Base-by-base conservation (phyloP, 1,140 invertebrate genomes). In the Drosophila dunni region DNA sequence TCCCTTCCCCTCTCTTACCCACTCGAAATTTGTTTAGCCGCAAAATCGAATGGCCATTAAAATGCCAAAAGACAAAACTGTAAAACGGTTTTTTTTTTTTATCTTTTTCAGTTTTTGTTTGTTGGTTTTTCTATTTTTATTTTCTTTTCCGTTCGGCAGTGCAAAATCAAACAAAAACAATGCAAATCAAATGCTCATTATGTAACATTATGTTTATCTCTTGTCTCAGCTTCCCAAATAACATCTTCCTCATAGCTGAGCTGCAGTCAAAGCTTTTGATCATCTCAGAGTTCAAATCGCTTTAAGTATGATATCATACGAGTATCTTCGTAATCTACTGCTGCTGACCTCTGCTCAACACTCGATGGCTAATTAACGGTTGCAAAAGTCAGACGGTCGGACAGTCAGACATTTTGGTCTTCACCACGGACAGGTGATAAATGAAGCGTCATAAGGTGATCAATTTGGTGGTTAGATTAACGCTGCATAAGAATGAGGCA, bases 31-130 rank as follows among this genome's bases (percentile, higher is more conserved):
- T 72, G 53, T 72, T 56, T 40, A 45, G 44, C 44, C 15, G 36
- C 36, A 34, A 58, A 68, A 44, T 60, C 54, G 24, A 71, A 57
- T 24, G 62, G n/a, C 45, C 51, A 66, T 72, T 58, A 66, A 72
- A 72, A 66, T 65, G 62, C 62, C 69, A 65, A 71, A 65, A 64
- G 51, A 57, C 51, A 65, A 71, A 72, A 72, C 69, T 72, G 69
- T 72, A 65, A 71, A 72, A n/a, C 15, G 33, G 45, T 42, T 48
- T 50, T 34, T 13, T 33, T 61, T 34, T 57, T 45, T 29, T 17
- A 13, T 33, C 9, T 53, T 10, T 53, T 40, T 51, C 6, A n/a
- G 0, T 20, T 20, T 20, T 20, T 20, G 17, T 34, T 29, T 29
- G 3, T 29, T 29, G 24, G 24, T 63, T 38, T 42, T 6, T 45